Evolutionary conservation across 2,797 vertebrate genomes (phyloP).

Genomic region (Pangasius krempfi): DNA sequence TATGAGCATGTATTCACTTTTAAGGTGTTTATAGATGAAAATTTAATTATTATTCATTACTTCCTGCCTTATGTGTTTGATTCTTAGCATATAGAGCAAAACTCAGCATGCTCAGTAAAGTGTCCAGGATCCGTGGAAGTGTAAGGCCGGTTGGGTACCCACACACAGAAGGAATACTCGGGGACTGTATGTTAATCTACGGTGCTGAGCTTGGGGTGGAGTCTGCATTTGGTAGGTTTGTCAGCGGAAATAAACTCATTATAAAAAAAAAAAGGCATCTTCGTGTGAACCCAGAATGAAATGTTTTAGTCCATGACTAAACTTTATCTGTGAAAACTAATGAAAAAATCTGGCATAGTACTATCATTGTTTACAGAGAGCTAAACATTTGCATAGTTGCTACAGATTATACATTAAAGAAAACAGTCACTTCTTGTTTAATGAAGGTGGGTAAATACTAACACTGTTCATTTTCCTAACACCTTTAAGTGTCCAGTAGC

Average conservation of each 20-base stretch:
- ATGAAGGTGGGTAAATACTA: not conserved
- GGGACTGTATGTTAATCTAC: conserved; percentile 83
- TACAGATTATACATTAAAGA: not conserved
- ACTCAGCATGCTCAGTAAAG: conserved; percentile 82
- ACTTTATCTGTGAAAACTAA: not conserved
- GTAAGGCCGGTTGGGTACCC: conserved; percentile 82
- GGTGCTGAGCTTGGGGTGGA: conserved; percentile 81
- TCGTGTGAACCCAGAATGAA: not conserved
- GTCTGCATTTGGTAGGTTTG: conserved; percentile 80
- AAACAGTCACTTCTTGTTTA: not conserved
- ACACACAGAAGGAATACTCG: conserved; percentile 84
- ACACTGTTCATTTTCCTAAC: not conserved
- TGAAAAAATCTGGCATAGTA: not conserved
- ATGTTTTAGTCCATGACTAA: not conserved
- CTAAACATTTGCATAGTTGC: not conserved
- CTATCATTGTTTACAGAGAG: not conserved
- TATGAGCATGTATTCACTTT: not conserved
- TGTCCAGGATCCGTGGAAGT: conserved; percentile 84
- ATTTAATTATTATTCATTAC: not conserved
- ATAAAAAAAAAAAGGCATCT: not conserved
- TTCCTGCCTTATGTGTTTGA: not conserved
- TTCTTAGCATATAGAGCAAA: conserved; percentile 81
- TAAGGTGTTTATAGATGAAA: not conserved
- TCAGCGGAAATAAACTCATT: not conserved
- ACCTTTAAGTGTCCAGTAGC: not conserved